A percentile compares a stretch with the other conserved stretches of the same genome.
Evolutionary conservation across 2,888 invertebrate genomes (phyloP).

Genomic region (Cosmia pyralina): DNA sequence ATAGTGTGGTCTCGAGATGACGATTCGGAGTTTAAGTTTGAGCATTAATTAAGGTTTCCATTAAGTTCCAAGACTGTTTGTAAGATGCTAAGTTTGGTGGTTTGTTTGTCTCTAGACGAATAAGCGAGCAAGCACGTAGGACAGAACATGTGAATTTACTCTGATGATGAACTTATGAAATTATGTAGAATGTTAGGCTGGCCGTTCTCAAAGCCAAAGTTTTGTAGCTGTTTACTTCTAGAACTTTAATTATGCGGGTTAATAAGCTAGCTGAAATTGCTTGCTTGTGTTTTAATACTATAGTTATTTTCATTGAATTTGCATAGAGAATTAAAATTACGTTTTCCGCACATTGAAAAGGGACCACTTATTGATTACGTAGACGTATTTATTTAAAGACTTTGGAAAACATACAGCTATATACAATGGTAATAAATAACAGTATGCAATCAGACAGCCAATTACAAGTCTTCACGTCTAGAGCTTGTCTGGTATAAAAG

Average conservation of each 20-base stretch:
- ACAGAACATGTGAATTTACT: constrained; percentile 66
- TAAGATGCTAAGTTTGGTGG: constrained; percentile 73
- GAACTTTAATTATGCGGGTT: constrained; percentile 18
- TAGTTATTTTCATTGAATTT: neutral
- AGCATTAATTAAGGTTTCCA: constrained; percentile 81
- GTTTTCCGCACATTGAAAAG: neutral
- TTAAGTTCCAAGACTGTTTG: constrained; percentile 68
- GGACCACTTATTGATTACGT: neutral
- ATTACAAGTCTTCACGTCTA: no score
- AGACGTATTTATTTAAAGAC: no score
- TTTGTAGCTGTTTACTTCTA: constrained; percentile 33
- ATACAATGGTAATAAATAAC: no score
- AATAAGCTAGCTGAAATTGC: neutral
- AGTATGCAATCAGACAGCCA: no score
- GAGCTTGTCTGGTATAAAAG: no score
- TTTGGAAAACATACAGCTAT: no score
- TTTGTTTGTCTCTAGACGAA: constrained; percentile 73
- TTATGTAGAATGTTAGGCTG: constrained; percentile 42
- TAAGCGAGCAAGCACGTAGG: constrained; percentile 70
- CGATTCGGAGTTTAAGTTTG: constrained; percentile 77
- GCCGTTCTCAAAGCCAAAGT: constrained; percentile 25
- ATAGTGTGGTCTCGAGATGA: constrained; percentile 73
- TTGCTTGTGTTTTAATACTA: neutral
- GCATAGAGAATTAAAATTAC: no score
- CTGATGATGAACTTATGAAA: constrained; percentile 57